Conservation (phyloP, 2,113 vertebrate species). For the Spizaetus ornatus region DNA sequence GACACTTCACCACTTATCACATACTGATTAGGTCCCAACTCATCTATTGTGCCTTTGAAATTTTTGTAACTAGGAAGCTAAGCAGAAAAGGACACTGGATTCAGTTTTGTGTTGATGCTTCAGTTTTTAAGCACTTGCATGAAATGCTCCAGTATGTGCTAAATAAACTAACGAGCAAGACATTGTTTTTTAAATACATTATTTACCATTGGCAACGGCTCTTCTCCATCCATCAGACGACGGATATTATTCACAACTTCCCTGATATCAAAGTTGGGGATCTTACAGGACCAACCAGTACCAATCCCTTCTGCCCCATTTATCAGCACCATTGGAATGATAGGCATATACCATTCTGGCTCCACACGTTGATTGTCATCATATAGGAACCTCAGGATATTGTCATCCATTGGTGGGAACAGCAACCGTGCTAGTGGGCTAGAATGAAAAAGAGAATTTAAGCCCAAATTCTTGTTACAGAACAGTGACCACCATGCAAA, state of each 20-base stretch:
- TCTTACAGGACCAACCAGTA: conserved; percentile 94
- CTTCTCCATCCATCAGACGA: conserved; percentile 87
- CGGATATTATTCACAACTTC: conserved; percentile 90
- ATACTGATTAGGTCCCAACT: conserved; percentile 86
- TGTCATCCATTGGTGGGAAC: conserved; percentile 89
- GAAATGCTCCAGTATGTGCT: background rate
- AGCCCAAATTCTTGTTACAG: background rate
- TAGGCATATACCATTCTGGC: conserved; percentile 97
- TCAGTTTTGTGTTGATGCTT: background rate
- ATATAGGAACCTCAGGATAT: conserved; percentile 86
- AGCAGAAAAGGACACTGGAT: background rate
- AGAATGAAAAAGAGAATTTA: background rate
- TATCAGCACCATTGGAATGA: conserved; percentile 90
- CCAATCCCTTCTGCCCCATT: conserved; percentile 95
- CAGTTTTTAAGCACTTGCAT: background rate
- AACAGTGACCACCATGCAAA: accelerated
- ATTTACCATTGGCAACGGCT: conserved; percentile 89
- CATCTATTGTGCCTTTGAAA: conserved; percentile 90
- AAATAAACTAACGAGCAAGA: background rate
- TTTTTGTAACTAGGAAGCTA: conserved; percentile 95
- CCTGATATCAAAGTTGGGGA: conserved; percentile 88
- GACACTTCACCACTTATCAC: conserved; percentile 90
- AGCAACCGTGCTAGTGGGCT: conserved; percentile 87
- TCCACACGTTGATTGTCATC: conserved; percentile 98
- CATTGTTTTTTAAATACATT: background rate